These are phyloP conservation scores for Drosophila nigrodunni DNA, from an alignment of 1,140 invertebrate genomes.

Conservation along the genomic window DNA sequence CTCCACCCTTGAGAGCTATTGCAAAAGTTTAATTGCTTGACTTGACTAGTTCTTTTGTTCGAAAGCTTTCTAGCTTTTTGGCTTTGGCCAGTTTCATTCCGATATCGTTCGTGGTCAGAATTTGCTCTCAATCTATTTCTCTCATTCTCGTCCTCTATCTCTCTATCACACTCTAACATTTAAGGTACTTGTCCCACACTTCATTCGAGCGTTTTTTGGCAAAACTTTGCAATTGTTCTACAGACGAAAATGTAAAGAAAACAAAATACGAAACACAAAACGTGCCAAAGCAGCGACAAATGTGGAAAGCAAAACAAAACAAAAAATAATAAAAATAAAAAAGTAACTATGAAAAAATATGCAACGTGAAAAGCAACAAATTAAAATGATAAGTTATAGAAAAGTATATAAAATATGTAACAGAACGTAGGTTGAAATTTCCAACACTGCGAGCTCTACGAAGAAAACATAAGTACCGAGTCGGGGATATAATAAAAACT, in stretches of 20 bases:
- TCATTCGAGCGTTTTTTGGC: slow-evolving; percentile 39
- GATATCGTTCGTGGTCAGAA: background rate
- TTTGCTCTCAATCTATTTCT: background rate
- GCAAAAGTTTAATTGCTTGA: slow-evolving; percentile 70
- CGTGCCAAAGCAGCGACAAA: slow-evolving; percentile 37
- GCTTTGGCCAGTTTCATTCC: slow-evolving; percentile 1
- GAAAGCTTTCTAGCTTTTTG: slow-evolving; percentile 16
- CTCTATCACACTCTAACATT: background rate
- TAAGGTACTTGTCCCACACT: slow-evolving; percentile 49
- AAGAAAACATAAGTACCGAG: slow-evolving; percentile 4
- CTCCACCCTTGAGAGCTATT: slow-evolving; percentile 28
- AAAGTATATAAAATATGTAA: slow-evolving; percentile 18
- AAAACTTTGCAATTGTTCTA: slow-evolving; percentile 49
- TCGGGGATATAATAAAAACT: slow-evolving; percentile 13
- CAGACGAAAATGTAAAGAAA: slow-evolving; percentile 53
- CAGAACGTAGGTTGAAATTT: slow-evolving; percentile 1
- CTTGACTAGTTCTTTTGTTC: slow-evolving; percentile 47
- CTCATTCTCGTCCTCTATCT: background rate
- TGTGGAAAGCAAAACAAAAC: slow-evolving; percentile 9
- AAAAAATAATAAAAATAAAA: slow-evolving; percentile 1
- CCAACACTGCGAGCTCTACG: background rate
- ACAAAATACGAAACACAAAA: slow-evolving; percentile 42
- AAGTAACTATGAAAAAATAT: background rate
- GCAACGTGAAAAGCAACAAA: slow-evolving; percentile 44
- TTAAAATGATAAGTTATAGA: slow-evolving; percentile 16